A percentile compares a stretch with the other conserved stretches of the same genome.
These are phyloP conservation scores for Siderastrea radians DNA, from an alignment of 92 coral and sea anemone species.

Conservation along the genomic window DNA sequence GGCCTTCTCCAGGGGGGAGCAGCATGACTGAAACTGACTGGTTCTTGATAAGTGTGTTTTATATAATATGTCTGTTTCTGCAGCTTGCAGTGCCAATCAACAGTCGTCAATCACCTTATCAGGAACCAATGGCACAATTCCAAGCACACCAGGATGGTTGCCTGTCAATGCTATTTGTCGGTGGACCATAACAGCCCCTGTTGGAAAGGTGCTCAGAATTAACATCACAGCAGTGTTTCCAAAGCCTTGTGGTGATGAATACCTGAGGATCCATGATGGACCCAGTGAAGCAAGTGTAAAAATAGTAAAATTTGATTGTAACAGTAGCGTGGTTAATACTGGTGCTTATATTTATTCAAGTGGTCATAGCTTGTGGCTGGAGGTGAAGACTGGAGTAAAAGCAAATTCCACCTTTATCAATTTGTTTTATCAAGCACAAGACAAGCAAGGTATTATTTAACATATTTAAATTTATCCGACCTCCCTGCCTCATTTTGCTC, in stretches of 20 bases:
- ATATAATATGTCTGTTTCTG: no score
- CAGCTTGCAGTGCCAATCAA: constrained; percentile 14
- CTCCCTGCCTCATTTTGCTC: no score
- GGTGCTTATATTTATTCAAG: neutral
- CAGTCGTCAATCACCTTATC: constrained; percentile 3
- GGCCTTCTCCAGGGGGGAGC: no score
- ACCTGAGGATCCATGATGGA: constrained; percentile 39
- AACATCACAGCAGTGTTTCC: neutral
- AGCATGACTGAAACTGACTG: no score
- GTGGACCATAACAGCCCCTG: constrained; percentile 61
- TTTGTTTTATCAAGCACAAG: neutral
- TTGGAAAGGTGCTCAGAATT: constrained; percentile 7
- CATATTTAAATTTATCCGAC: no score
- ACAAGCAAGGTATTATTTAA: neutral
- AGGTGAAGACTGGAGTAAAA: constrained; percentile 15
- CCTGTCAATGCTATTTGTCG: constrained; percentile 37
- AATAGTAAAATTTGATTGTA: constrained; percentile 17
- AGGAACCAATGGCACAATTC: neutral
- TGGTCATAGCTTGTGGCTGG: constrained; percentile 17
- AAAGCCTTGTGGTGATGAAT: constrained; percentile 12
- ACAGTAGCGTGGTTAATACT: no score
- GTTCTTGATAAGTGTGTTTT: no score
- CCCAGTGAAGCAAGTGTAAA: constrained; percentile 1
- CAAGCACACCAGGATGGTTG: neutral
- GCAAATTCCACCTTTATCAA: neutral